Percentiles rank a stretch among this genome's conserved stretches.
Evolutionary conservation across 92 coral and sea anemone genomes (phyloP).

Genomic region (Parazoanthus darwini): DNA sequence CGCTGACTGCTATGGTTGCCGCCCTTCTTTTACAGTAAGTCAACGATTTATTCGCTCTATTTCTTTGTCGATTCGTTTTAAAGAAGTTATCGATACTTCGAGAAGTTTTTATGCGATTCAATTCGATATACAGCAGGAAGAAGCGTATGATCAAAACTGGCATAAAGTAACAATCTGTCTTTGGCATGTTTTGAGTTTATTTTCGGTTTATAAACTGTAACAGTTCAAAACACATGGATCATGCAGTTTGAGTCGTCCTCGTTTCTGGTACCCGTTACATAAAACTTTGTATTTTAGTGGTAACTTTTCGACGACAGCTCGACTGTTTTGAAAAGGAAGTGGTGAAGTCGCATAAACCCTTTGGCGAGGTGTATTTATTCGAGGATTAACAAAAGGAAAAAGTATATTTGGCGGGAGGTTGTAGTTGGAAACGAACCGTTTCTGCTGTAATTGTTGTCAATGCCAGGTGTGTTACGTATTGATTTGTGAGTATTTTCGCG

Average conservation of each 20-base stretch:
- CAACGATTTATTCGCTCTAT: slow-evolving; percentile 18
- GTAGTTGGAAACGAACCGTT: slow-evolving; percentile 1
- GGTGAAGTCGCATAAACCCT: slow-evolving; percentile 26
- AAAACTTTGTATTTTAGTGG: background rate
- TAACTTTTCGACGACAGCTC: slow-evolving; percentile 29
- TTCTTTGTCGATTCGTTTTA: slow-evolving; percentile 20
- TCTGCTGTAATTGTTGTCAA: slow-evolving; percentile 17
- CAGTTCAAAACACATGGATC: slow-evolving; percentile 40
- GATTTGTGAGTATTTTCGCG: slow-evolving; percentile 12
- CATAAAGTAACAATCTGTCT: slow-evolving; percentile 24
- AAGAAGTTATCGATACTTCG: background rate
- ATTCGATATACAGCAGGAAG: background rate
- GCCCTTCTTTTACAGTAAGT: slow-evolving; percentile 47
- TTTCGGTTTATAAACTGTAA: slow-evolving; percentile 35
- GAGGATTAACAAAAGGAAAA: slow-evolving; percentile 54
- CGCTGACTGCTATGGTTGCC: slow-evolving; percentile 25
- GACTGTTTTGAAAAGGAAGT: slow-evolving; percentile 35
- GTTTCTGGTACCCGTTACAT: slow-evolving; percentile 32
- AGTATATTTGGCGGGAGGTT: background rate
- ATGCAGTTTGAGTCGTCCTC: slow-evolving; percentile 24
- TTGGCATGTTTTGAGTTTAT: slow-evolving; percentile 23
- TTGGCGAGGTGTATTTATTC: slow-evolving; percentile 46
- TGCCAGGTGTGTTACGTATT: slow-evolving; percentile 29
- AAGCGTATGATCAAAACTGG: background rate
- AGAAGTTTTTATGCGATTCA: background rate